Evolutionary conservation across 1,140 invertebrate genomes (phyloP).

Genomic region (Diprion similis): DNA sequence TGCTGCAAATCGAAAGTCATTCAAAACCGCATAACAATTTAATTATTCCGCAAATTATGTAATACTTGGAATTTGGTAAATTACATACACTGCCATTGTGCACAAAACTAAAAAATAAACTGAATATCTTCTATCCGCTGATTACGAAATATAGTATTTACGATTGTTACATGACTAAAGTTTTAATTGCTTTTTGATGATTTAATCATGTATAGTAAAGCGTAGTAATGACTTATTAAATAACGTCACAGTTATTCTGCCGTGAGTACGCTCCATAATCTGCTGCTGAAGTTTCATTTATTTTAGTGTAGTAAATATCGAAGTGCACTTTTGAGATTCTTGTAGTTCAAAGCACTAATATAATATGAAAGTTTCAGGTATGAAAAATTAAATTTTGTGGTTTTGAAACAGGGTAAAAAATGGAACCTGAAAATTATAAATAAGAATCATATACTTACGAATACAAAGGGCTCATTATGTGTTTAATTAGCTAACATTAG

Average conservation of each 20-base stretch:
- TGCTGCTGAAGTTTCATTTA: background rate
- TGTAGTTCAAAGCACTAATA: background rate
- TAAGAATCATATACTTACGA: background rate
- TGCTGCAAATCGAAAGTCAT: slow-evolving; percentile 1
- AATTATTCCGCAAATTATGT: background rate
- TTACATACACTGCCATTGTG: background rate
- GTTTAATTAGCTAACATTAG: too few species aligned
- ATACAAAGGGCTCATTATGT: too few species aligned
- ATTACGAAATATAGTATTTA: slow-evolving; percentile 52
- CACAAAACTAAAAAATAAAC: background rate
- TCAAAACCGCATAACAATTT: background rate
- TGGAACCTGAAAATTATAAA: background rate
- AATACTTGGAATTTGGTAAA: background rate
- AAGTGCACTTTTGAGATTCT: background rate
- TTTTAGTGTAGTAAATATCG: background rate
- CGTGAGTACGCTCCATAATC: background rate
- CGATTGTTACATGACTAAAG: slow-evolving; percentile 43
- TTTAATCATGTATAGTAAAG: slow-evolving; percentile 56
- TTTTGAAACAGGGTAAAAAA: background rate
- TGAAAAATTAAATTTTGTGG: background rate
- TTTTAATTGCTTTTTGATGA: slow-evolving; percentile 54
- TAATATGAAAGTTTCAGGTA: background rate
- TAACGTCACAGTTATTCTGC: slow-evolving; percentile 40
- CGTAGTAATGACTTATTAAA: slow-evolving; percentile 49
- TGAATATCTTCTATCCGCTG: slow-evolving; percentile 36